Conservation (phyloP, 1,140 invertebrate species). For the Belonocnema kinseyi region DNA sequence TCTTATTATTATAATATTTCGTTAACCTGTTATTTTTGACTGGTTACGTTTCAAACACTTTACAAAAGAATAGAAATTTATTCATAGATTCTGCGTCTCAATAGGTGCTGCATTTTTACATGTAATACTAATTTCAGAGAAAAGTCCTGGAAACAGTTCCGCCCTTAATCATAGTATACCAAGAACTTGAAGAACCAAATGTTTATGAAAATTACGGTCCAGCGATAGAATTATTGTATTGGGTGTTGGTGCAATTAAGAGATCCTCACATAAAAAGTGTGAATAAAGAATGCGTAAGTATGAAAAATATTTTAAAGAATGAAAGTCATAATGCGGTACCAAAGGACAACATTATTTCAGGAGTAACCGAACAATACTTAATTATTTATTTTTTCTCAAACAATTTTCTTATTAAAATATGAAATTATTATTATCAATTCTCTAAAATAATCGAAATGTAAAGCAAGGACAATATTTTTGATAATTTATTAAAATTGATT, state of each 20-base stretch:
- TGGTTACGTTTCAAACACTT: too few species aligned
- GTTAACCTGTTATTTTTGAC: too few species aligned
- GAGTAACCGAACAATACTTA: background rate
- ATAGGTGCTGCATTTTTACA: background rate
- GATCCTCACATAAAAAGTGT: slow-evolving; percentile 78
- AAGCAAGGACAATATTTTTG: too few species aligned
- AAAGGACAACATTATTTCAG: too few species aligned
- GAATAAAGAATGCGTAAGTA: slow-evolving; percentile 75
- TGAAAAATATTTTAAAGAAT: background rate
- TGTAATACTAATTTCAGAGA: slow-evolving; percentile 69
- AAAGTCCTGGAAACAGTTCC: slow-evolving; percentile 77
- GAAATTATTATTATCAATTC: too few species aligned
- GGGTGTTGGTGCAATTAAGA: slow-evolving; percentile 77
- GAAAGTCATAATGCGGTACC: too few species aligned
- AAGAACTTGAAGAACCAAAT: slow-evolving; percentile 75
- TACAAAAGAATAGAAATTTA: too few species aligned
- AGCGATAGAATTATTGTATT: slow-evolving; percentile 78
- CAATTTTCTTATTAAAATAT: background rate
- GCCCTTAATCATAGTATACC: slow-evolving; percentile 75
- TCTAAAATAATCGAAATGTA: too few species aligned
- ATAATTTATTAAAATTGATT: too few species aligned
- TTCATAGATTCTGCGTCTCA: background rate
- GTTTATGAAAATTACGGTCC: slow-evolving; percentile 71
- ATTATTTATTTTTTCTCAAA: background rate
- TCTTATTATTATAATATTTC: too few species aligned